phyloP scores from a whole-genome alignment of 2,113 vertebrate species.

The Macrotis lagotis region DNA sequence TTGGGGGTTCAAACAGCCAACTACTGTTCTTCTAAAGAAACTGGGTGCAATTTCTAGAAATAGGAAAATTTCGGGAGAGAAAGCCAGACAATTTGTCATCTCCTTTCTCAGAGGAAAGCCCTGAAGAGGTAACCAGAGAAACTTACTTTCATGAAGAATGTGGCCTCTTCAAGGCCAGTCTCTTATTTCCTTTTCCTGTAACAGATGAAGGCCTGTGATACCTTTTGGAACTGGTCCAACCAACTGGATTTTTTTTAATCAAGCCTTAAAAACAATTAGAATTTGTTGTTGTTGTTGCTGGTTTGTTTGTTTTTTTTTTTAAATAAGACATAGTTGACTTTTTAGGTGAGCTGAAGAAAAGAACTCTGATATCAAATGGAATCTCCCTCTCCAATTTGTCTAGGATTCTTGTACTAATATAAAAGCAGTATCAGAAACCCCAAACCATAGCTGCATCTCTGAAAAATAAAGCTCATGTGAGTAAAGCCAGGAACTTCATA shows the following conservation, averaged over 20 bases:
- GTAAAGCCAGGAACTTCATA: constrained; percentile 26
- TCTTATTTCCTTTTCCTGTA: neutral
- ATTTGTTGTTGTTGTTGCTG: too few relatives aligned
- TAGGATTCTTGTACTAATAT: neutral
- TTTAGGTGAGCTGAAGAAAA: neutral
- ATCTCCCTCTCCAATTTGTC: neutral
- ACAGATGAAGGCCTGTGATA: neutral
- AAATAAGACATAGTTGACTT: neutral
- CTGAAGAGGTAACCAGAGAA: neutral
- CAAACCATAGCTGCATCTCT: neutral
- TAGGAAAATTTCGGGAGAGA: neutral
- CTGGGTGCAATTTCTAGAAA: neutral
- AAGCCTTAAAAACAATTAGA: neutral
- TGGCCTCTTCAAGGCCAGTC: neutral
- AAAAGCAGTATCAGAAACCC: neutral
- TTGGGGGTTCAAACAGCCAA: neutral
- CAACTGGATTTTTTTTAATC: neutral
- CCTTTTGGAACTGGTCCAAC: neutral
- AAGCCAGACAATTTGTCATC: neutral
- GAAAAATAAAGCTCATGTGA: constrained; percentile 31
- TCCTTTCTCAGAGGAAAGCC: neutral
- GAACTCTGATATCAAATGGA: neutral
- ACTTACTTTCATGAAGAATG: neutral
- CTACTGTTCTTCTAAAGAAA: neutral
- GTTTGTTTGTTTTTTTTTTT: neutral